Evolutionary conservation across 2,113 vertebrate genomes (phyloP).

Genomic region (Hippocampus comes): DNA sequence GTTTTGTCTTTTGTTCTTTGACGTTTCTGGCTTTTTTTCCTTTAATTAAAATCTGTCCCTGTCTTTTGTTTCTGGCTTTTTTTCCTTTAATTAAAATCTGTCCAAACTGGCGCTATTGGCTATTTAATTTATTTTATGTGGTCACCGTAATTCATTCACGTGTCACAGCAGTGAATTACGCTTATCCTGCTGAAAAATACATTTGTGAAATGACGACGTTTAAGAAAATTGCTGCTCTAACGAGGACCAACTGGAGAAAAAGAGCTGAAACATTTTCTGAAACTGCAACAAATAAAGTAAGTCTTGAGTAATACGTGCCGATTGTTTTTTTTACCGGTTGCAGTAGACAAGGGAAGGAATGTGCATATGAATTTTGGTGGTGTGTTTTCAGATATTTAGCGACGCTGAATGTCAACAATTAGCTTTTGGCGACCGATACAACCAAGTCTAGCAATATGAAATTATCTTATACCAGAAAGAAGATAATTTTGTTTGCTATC

Average conservation of each 20-base stretch:
- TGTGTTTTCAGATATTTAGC: no score
- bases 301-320: background rate
- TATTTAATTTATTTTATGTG: constrained; percentile 19
- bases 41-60: no score
- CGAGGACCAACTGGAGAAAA: background rate
- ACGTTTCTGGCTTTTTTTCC: constrained; percentile 20
- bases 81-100: constrained; percentile 21
- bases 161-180: background rate
- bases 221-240: background rate
- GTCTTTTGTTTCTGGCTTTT: constrained; percentile 22
- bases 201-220: background rate
- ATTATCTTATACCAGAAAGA: no score
- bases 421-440: no score
- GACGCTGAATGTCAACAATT: no score
- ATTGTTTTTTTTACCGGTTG: background rate
- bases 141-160: constrained; percentile 20
- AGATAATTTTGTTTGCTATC: no score
- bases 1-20: constrained; percentile 23
- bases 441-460: no score
- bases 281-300: background rate
- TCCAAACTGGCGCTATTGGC: constrained; percentile 13
- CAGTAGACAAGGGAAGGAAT: no score
- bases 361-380: no score
- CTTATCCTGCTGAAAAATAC: background rate
- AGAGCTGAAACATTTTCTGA: background rate